phyloP scores from a whole-genome alignment of 2,797 vertebrate genomes.

The Macroramphosus scolopax region DNA sequence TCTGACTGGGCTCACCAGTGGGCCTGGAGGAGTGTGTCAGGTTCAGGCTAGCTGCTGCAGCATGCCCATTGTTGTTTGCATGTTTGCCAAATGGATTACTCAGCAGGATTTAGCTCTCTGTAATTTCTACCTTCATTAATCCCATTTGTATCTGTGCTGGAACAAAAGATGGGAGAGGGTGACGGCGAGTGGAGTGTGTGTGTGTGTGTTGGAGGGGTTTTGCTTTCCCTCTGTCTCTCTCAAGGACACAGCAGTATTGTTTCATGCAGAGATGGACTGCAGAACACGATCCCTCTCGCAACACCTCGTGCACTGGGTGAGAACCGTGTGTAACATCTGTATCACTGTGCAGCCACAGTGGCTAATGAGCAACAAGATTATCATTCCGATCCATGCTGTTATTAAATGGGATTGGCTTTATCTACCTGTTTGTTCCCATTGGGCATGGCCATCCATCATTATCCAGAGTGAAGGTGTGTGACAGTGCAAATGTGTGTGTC shows the following conservation, averaged over 20 bases:
- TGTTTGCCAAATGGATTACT: constrained; percentile 77
- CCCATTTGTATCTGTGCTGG: constrained; percentile 72
- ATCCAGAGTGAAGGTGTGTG: constrained; percentile 63
- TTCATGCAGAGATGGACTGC: constrained; percentile 36
- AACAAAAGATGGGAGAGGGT: constrained; percentile 70
- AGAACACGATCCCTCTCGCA: constrained; percentile 44
- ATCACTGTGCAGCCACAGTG: constrained; percentile 53
- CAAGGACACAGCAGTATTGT: constrained; percentile 72
- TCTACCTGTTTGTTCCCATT: constrained; percentile 75
- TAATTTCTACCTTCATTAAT: constrained; percentile 79
- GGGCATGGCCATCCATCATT: constrained; percentile 75
- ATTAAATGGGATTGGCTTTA: constrained; percentile 78
- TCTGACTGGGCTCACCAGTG: constrained; percentile 22
- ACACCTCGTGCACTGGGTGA: constrained; percentile 36
- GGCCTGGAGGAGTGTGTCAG: constrained; percentile 40
- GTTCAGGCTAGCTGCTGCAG: constrained; percentile 40
- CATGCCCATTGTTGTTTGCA: constrained; percentile 63
- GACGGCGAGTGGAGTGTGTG: constrained; percentile 32
- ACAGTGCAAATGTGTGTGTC: constrained; percentile 23
- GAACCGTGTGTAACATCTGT: constrained; percentile 48
- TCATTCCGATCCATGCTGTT: constrained; percentile 76
- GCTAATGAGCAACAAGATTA: constrained; percentile 75
- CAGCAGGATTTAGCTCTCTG: constrained; percentile 75
- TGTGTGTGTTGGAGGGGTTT: neutral
- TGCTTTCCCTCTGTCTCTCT: constrained; percentile 49